Evolutionary conservation across 2,888 invertebrate species (phyloP).

Genomic region (Eumerus sabulonum): DNA sequence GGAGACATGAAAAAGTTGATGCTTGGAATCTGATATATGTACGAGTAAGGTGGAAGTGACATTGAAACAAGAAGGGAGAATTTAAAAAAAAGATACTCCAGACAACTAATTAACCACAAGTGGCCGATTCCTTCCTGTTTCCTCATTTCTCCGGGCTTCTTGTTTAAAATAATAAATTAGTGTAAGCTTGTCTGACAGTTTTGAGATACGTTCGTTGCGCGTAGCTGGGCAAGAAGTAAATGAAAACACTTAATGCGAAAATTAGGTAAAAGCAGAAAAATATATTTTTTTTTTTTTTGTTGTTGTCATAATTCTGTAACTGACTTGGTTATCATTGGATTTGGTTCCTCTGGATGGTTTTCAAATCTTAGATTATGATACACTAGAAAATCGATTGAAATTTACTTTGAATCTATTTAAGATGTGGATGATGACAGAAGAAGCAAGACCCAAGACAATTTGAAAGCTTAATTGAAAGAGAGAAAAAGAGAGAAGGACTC

Average conservation of each 20-base stretch:
- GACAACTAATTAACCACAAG: slow-evolving; percentile 58
- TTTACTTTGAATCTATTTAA: no score
- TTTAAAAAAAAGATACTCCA: background rate
- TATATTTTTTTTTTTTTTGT: no score
- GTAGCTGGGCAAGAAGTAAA: slow-evolving; percentile 67
- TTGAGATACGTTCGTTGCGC: slow-evolving; percentile 1
- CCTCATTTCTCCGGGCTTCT: slow-evolving; percentile 46
- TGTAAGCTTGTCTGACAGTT: background rate
- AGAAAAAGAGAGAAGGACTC: no score
- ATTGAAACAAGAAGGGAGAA: background rate
- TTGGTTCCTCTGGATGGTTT: no score
- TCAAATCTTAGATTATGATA: no score
- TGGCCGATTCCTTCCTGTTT: slow-evolving; percentile 39
- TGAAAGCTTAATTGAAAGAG: no score
- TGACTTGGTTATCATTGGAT: no score
- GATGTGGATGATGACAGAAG: no score
- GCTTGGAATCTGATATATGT: slow-evolving; percentile 56
- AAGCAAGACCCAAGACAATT: no score
- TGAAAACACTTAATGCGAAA: slow-evolving; percentile 68
- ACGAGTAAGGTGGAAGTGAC: slow-evolving; percentile 29
- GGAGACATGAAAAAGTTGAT: slow-evolving; percentile 60
- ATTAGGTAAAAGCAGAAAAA: no score
- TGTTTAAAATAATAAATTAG: slow-evolving; percentile 64
- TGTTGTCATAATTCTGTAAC: no score
- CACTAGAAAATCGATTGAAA: no score